Evolutionary conservation across 30 jellyfish, hydroid and myxozoan genomes (phyloP).

Genomic region (Aurelia coerulea): DNA sequence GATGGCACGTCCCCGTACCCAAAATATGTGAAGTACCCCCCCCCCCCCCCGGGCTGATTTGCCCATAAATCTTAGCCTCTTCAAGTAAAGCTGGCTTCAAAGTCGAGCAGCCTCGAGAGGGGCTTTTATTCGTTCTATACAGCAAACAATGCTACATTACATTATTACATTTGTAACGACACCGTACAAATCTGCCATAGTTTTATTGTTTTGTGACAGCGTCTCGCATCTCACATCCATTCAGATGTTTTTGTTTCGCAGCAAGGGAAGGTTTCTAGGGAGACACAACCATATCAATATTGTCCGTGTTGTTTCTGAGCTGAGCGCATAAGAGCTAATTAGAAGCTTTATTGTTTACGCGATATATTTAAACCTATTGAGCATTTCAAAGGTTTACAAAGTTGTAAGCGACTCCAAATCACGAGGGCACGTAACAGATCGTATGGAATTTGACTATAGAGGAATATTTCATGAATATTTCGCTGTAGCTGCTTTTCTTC

Average conservation of each 20-base stretch:
- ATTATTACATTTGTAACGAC: too few species aligned
- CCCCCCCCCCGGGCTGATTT: too few species aligned
- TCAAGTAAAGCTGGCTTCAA: too few species aligned
- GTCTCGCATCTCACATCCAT: constrained; percentile 13
- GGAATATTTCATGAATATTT: too few species aligned
- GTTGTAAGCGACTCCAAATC: not conserved
- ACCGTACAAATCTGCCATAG: not conserved
- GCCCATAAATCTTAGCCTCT: too few species aligned
- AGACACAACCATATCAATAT: constrained; percentile 43
- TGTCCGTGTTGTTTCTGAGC: constrained; percentile 30
- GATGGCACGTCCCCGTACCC: too few species aligned
- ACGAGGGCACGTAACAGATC: constrained; percentile 43
- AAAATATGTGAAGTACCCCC: too few species aligned
- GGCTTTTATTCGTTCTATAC: too few species aligned
- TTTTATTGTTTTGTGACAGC: constrained; percentile 24
- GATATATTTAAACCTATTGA: constrained; percentile 23
- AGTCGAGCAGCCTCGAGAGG: too few species aligned
- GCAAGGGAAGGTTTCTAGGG: constrained; percentile 40
- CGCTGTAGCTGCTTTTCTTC: too few species aligned
- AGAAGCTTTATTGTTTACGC: constrained; percentile 10
- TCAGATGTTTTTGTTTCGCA: constrained; percentile 26
- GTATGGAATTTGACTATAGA: not conserved
- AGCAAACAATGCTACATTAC: too few species aligned
- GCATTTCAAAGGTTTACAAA: not conserved
- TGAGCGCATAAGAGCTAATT: constrained; percentile 64